Evolutionary conservation across 2,113 vertebrate species (phyloP).

Genomic region (Sardina pilchardus): DNA sequence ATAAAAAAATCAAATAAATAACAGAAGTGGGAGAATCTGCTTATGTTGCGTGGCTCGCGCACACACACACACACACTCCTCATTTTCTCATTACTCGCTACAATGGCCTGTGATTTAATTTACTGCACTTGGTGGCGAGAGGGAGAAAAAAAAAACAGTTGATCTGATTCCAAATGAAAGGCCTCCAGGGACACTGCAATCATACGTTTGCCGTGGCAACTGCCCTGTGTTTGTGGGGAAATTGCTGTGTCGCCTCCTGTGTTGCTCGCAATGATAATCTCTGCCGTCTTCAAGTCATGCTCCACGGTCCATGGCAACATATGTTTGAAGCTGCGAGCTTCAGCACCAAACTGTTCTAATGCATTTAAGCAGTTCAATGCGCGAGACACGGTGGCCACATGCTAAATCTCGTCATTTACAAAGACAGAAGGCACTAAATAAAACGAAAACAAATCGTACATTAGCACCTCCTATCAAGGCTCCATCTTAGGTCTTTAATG

Average conservation of each 20-base stretch:
- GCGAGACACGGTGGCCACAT: background rate
- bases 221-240: slow-evolving; percentile 16
- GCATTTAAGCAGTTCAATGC: background rate
- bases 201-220: slow-evolving; percentile 3
- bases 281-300: background rate
- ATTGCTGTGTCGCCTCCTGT: background rate
- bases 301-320: background rate
- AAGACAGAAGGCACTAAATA: background rate
- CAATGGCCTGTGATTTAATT: slow-evolving; percentile 17
- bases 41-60: background rate
- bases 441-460: background rate
- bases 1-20: background rate
- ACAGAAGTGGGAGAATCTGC: background rate
- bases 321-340: background rate
- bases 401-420: background rate
- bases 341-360: background rate
- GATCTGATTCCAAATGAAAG: slow-evolving; percentile 20
- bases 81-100: slow-evolving; percentile 21
- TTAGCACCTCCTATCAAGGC: background rate
- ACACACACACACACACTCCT: background rate
- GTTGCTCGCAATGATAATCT: slow-evolving; percentile 14
- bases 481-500: background rate
- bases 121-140: slow-evolving; percentile 11
- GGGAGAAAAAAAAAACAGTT: background rate
- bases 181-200: slow-evolving; percentile 11